A percentile compares a stretch with the other conserved stretches of the same genome.
Evolutionary conservation across 1,140 invertebrate species (phyloP).

Genomic region (Calliphora vicina): DNA sequence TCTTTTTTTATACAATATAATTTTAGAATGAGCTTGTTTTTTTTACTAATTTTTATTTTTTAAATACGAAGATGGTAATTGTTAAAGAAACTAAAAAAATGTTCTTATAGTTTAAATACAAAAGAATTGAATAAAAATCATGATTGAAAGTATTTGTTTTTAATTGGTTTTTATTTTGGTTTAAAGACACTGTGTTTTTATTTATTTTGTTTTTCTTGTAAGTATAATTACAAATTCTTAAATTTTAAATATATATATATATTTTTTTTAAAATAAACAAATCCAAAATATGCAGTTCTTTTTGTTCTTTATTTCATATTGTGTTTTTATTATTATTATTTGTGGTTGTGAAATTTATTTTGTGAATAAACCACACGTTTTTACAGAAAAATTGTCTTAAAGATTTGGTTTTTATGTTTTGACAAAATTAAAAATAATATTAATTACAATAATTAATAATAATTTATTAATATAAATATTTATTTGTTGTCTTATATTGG

Average conservation of each 20-base stretch:
- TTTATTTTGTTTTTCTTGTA: not conserved
- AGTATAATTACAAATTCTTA: constrained; percentile 7
- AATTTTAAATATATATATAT: not conserved
- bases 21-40: not conserved
- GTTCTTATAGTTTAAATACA: no score
- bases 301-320: not conserved
- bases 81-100: no score
- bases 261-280: not conserved
- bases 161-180: not conserved
- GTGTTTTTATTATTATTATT: not conserved
- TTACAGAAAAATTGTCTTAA: constrained; percentile 6
- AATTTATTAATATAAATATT: constrained; percentile 25
- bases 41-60: no score
- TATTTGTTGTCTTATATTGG: constrained; percentile 38
- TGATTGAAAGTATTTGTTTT: no score
- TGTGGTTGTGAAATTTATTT: not conserved
- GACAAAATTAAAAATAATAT: constrained; percentile 2
- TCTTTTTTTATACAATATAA: not conserved
- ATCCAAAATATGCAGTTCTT: constrained; percentile 16
- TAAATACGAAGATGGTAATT: no score
- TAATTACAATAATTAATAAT: not conserved
- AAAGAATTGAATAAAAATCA: not conserved
- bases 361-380: not conserved
- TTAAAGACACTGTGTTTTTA: constrained; percentile 10
- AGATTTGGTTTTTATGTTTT: not conserved